A percentile compares a stretch with the other conserved stretches of the same genome.
Conservation (phyloP, 2,113 vertebrate genomes). For the Raja brachyura region DNA sequence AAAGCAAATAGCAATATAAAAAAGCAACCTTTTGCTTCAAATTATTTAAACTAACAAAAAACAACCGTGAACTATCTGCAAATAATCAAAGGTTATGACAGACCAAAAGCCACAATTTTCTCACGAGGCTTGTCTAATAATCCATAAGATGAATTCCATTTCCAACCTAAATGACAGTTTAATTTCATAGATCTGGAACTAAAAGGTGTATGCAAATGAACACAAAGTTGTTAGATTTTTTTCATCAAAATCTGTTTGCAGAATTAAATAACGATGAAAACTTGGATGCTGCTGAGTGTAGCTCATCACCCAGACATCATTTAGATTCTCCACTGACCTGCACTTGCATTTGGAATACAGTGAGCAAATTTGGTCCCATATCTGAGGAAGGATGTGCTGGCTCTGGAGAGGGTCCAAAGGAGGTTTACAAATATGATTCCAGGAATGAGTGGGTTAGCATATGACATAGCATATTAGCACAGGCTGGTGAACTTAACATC, state of each 20-base stretch:
- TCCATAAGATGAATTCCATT: not conserved
- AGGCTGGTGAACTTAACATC: too few relatives aligned
- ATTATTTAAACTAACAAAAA: not conserved
- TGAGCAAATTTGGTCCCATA: too few relatives aligned
- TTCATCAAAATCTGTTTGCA: not conserved
- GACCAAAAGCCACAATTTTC: not conserved
- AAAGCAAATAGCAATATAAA: slow-evolving; percentile 12
- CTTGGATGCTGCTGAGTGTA: too few relatives aligned
- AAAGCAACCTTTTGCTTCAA: not conserved
- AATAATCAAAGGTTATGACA: not conserved
- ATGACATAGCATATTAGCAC: too few relatives aligned
- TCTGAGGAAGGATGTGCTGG: too few relatives aligned
- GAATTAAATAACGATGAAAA: too few relatives aligned
- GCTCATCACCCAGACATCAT: too few relatives aligned
- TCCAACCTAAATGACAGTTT: not conserved
- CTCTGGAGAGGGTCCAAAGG: too few relatives aligned
- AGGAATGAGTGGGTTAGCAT: too few relatives aligned
- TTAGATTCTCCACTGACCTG: too few relatives aligned
- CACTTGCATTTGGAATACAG: too few relatives aligned
- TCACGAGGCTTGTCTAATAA: not conserved
- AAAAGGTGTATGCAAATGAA: not conserved
- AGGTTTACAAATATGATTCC: too few relatives aligned
- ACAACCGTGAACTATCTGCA: not conserved
- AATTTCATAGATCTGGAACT: not conserved
- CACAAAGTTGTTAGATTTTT: not conserved